phyloP scores from a whole-genome alignment of 2,113 vertebrate species.

The Gyps fulvus region DNA sequence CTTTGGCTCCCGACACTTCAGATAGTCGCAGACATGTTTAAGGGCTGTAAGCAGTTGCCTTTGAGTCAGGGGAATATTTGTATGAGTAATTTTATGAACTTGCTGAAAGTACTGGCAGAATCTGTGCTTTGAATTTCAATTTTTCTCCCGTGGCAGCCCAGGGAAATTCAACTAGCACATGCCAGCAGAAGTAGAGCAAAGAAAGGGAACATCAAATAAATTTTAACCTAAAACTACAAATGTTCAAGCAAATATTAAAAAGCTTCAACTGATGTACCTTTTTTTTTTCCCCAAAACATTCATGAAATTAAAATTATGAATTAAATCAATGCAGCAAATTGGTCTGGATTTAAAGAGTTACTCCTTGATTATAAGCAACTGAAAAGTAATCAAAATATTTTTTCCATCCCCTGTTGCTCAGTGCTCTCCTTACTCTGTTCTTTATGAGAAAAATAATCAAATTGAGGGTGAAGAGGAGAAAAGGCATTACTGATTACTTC shows the following conservation, averaged over 20 bases:
- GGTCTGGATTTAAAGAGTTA: conserved; percentile 29
- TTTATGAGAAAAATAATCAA: conserved; percentile 51
- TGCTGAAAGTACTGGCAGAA: not conserved
- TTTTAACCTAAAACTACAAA: conserved; percentile 8
- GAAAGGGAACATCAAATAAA: not conserved
- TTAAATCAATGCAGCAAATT: conserved; percentile 40
- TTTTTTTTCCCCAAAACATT: not conserved
- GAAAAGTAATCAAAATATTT: conserved; percentile 57
- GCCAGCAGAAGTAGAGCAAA: not conserved
- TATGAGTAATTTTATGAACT: conserved; percentile 1
- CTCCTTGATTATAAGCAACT: conserved; percentile 39
- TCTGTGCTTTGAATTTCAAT: conserved; percentile 30
- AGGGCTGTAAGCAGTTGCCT: not conserved
- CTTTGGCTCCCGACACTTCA: not conserved
- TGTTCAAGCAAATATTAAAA: not conserved
- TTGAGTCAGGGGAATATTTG: not conserved
- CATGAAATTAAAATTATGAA: conserved; percentile 38
- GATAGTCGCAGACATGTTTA: not conserved
- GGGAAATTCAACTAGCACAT: not conserved
- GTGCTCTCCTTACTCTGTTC: not conserved
- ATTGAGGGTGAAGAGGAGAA: conserved; percentile 39
- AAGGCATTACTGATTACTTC: conserved; percentile 17
- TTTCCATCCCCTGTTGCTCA: conserved; percentile 42
- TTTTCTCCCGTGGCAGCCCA: not conserved
- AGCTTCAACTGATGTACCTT: not conserved